Base-by-base conservation (phyloP, 2,113 vertebrate genomes). In the Salvelinus fontinalis region DNA sequence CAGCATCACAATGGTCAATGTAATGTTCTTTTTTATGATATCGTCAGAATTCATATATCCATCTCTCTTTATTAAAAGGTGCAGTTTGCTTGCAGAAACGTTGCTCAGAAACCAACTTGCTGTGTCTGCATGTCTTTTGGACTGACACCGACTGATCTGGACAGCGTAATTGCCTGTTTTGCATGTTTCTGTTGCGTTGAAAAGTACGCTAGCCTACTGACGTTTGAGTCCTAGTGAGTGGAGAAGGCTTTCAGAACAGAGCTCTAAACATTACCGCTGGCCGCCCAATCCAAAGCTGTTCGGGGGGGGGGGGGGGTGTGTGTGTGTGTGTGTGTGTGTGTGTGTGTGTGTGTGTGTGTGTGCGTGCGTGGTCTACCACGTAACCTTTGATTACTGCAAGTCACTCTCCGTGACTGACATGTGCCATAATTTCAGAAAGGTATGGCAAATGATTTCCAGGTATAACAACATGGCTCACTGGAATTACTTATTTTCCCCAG, bases 161-260 rank as follows among this genome's bases (percentile, higher is more conserved):
- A 79, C 75, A 76, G 70, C 71, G 80, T 85, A 89, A 89, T 81
- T 84, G 84, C 81, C 84, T 88, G 73, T 73, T 77, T 84, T 84
- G 80, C 85, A 81, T 88, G 85, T 85, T 86, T 84, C 29, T 60
- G 68, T 75, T 65, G 29, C 1, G 74, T 81, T 84, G 26, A 7
- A 68, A 34, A 79, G 11, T 70, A 18, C 16, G 51, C 24, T 31
- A 24, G 3, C 79, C 77, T 69, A 27, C 68, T 68, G 69, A 65
- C 24, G 76, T 57, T 20, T 60, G 44, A 70, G 68, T 70, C 8
- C 11, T 12, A 22, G 26, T 22, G 39, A 48, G n/a, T 22, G 39
- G 9, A 18, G 20, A 16, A 65, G 62, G 51, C 12, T 14, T 73
- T 67, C 14, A 0, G 29, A 27, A 69, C 74, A 69, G 67, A 66